Evolutionary conservation across 2,113 vertebrate genomes (phyloP).

Genomic region (Callospermophilus lateralis): DNA sequence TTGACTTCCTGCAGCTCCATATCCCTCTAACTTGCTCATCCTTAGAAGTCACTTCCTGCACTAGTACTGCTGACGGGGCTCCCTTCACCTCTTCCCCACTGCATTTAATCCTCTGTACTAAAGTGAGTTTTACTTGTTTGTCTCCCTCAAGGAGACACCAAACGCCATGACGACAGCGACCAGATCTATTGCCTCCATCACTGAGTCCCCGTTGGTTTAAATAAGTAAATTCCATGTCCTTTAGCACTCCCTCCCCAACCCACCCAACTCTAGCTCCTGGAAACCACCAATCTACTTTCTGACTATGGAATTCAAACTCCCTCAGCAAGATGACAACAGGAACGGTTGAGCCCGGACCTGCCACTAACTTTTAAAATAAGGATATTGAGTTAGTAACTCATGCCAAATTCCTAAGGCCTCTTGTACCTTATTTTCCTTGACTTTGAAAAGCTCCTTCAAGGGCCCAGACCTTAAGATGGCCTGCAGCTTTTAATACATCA

Average conservation of each 20-base stretch:
- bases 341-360: neutral
- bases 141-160: neutral
- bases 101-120: neutral
- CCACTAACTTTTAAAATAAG: neutral
- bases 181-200: neutral
- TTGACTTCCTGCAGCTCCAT: neutral
- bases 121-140: neutral
- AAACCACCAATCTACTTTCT: neutral
- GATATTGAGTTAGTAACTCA: neutral
- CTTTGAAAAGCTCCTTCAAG: constrained; percentile 24
- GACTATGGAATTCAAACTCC: neutral
- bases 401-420: neutral
- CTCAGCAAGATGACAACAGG: neutral
- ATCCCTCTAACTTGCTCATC: neutral
- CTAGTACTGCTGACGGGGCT: neutral
- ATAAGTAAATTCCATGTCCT: neutral
- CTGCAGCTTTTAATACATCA: neutral
- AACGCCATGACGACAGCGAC: neutral
- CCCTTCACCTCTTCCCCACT: neutral
- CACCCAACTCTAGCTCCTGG: too few relatives aligned
- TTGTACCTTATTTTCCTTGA: constrained; percentile 22
- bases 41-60: neutral
- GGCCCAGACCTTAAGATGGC: neutral
- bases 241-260: neutral
- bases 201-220: neutral